Conservation (phyloP, 2,113 vertebrate genomes). For the Barbus barbus region DNA sequence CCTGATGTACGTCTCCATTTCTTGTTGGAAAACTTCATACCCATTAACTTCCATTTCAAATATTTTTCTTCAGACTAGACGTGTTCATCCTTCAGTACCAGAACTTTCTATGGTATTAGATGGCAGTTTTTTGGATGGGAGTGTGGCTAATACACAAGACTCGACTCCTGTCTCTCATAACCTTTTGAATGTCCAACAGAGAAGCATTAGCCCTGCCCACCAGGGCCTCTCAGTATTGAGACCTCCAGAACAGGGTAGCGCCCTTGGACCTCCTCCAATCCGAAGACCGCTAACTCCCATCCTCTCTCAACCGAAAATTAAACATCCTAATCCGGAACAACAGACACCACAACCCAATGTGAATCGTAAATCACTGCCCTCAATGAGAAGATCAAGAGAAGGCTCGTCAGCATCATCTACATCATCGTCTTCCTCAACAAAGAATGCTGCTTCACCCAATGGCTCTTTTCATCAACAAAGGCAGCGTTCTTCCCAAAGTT, state of each 20-base stretch:
- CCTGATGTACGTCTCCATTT: neutral
- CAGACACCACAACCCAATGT: conserved; percentile 23
- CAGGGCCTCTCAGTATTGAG: conserved; percentile 24
- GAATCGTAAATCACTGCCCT: conserved; percentile 58
- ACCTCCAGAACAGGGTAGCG: conserved; percentile 51
- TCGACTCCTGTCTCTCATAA: conserved; percentile 48
- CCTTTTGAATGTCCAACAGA: conserved; percentile 53
- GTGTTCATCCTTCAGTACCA: conserved; percentile 89
- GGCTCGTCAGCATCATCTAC: conserved; percentile 58
- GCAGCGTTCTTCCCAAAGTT: conserved; percentile 61
- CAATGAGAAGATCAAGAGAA: conserved; percentile 58
- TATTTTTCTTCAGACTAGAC: conserved; percentile 61
- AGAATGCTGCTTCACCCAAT: conserved; percentile 65
- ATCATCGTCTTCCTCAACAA: conserved; percentile 68
- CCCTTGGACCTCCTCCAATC: conserved; percentile 58
- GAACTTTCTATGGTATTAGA: conserved; percentile 95
- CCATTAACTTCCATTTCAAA: neutral
- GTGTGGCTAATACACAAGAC: conserved; percentile 43
- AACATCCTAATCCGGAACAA: conserved; percentile 16
- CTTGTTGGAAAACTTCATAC: neutral
- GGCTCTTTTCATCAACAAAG: conserved; percentile 61
- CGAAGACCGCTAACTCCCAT: conserved; percentile 62
- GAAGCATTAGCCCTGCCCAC: conserved; percentile 45
- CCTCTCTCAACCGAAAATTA: conserved; percentile 41
- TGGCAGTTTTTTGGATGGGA: conserved; percentile 71